A percentile compares a stretch with the other conserved stretches of the same genome.
phyloP scores from a whole-genome alignment of 2,888 invertebrate species.

The Hyposoter dolosus region DNA sequence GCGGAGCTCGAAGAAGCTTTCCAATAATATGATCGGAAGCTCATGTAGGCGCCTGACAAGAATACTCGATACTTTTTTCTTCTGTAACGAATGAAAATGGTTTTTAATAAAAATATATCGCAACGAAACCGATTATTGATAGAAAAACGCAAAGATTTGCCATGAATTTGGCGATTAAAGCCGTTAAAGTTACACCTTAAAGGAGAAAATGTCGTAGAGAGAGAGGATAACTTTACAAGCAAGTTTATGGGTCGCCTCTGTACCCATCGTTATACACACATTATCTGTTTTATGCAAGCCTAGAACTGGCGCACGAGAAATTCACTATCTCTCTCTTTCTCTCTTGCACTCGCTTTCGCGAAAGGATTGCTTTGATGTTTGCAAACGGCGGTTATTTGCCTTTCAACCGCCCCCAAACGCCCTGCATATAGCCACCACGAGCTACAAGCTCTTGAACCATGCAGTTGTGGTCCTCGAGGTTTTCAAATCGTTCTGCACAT shows the following conservation, averaged over 20 bases:
- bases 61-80: neutral
- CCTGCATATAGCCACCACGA: conserved; percentile 27
- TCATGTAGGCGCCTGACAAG: neutral
- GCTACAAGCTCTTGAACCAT: conserved; percentile 28
- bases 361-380: conserved; percentile 56
- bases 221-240: neutral
- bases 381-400: conserved; percentile 37
- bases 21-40: neutral
- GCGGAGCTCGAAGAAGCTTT: neutral
- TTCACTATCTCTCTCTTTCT: conserved; percentile 15
- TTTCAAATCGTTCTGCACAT: conserved; percentile 41
- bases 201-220: conserved; percentile 26
- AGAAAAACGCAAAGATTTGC: neutral
- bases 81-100: neutral
- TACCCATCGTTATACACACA: conserved; percentile 39
- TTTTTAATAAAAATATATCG: neutral
- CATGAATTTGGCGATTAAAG: neutral
- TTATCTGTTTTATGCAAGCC: conserved; percentile 57
- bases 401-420: conserved; percentile 27
- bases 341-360: conserved; percentile 3
- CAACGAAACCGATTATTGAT: neutral
- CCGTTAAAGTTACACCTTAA: conserved; percentile 13
- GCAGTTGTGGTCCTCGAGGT: conserved; percentile 39
- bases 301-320: conserved; percentile 29
- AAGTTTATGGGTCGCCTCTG: conserved; percentile 35